Base-by-base conservation (phyloP, 37 sponge, comb jelly and placozoan species). In the Diacarnus erythraeanus region DNA sequence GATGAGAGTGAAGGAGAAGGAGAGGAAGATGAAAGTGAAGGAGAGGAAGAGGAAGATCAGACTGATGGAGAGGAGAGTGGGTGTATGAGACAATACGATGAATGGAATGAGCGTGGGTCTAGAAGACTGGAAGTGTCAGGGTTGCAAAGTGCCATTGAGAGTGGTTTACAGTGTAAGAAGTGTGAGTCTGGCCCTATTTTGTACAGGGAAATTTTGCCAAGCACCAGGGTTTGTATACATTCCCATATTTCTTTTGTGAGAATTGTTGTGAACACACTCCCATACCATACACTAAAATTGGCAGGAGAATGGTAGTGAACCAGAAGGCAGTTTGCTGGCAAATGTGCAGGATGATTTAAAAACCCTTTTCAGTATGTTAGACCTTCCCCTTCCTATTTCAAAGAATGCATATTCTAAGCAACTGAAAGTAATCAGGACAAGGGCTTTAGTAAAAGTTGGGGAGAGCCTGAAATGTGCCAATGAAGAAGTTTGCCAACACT, bases 311-410 rank as follows among this genome's bases (percentile, higher is more conserved):
- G 4, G 9, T 25, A 17, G 22, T 60, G 4, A 60, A 60, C 22
- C 23, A 17, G 21, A 60, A 60, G 22, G 22, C 22, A 26, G 22
- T 60, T 60, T 20, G 61, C 61, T 20, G 22, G 21, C 22, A 60
- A 60, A 60, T 60, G 61, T 60, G 61, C 22, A 20, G 61, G 61
- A 60, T n/a, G n/a, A n/a, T n/a, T n/a, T n/a, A n/a, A n/a, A n/a
- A n/a, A n/a, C n/a, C n/a, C n/a, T n/a, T n/a, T n/a, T n/a, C n/a
- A n/a, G n/a, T n/a, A n/a, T n/a, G n/a, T n/a, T n/a, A n/a, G n/a
- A n/a, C n/a, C n/a, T n/a, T n/a, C n/a, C n/a, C n/a, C n/a, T n/a
- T n/a, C n/a, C n/a, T n/a, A n/a, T n/a, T n/a, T n/a, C n/a, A n/a
- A n/a, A n/a, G n/a, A n/a, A n/a, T n/a, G n/a, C n/a, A n/a, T n/a